Evolutionary conservation across 2,888 invertebrate species (phyloP).

Genomic region (Caenorhabditis sinica): DNA sequence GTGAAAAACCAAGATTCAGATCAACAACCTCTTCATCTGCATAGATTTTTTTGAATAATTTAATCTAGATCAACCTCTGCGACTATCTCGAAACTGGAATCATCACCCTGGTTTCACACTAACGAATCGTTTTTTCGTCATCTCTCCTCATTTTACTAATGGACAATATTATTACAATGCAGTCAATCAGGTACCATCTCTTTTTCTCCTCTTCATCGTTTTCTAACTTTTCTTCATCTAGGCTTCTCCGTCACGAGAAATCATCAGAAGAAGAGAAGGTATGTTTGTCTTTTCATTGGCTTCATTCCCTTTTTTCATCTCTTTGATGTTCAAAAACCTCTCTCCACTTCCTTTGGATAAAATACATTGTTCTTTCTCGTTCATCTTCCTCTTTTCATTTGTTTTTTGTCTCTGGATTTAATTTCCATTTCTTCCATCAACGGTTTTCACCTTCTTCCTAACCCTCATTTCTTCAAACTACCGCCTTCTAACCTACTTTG

Average conservation of each 20-base stretch:
- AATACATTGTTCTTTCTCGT: neutral
- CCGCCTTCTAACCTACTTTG: conserved; percentile 59
- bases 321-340: conserved; percentile 43
- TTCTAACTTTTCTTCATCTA: conserved; percentile 32
- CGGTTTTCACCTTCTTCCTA: conserved; percentile 1
- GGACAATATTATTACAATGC: conserved; percentile 58
- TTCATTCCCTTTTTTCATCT: conserved; percentile 51
- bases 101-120: conserved; percentile 36
- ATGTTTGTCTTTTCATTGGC: conserved; percentile 43
- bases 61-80: conserved; percentile 35
- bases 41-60: conserved; percentile 13
- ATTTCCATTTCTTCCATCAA: neutral
- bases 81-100: conserved; percentile 45
- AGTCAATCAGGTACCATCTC: conserved; percentile 58
- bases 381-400: neutral
- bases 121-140: neutral
- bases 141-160: conserved; percentile 46
- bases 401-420: neutral
- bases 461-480: conserved; percentile 34
- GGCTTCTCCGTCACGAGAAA: conserved; percentile 29
- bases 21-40: neutral
- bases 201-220: conserved; percentile 23
- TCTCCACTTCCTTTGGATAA: neutral
- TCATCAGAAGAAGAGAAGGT: conserved; percentile 23
- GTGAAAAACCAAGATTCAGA: neutral